phyloP scores from a whole-genome alignment of 2,113 vertebrate genomes.

The Eolophus roseicapilla region DNA sequence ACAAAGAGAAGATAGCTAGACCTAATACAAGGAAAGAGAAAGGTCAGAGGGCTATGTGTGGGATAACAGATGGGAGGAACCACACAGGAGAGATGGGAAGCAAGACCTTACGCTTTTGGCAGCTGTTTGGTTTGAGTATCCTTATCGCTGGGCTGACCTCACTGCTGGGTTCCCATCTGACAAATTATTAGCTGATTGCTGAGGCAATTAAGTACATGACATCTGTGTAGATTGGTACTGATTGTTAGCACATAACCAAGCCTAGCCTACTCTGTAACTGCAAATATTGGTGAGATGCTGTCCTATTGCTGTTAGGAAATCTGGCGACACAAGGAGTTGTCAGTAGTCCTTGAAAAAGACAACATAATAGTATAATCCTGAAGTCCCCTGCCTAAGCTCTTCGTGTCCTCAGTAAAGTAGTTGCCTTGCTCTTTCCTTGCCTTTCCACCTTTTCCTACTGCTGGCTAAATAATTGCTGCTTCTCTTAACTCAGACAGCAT shows the following conservation, averaged over 20 bases:
- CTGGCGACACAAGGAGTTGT: neutral
- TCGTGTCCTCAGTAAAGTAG: neutral
- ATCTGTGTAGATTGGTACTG: neutral
- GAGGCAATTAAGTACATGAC: neutral
- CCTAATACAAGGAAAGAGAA: neutral
- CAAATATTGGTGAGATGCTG: neutral
- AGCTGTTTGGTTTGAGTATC: neutral
- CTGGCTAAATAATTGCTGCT: neutral
- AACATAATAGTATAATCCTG: accelerated
- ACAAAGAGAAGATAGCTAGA: neutral
- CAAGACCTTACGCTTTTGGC: neutral
- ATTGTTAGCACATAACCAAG: neutral
- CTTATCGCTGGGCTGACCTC: neutral
- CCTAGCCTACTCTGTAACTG: neutral
- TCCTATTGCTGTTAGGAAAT: neutral
- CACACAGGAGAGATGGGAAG: neutral
- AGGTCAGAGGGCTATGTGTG: neutral
- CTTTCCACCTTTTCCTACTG: neutral
- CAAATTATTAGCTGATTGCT: neutral
- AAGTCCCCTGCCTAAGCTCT: neutral
- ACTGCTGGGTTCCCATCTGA: neutral
- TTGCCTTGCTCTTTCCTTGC: neutral
- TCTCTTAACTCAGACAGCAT: neutral
- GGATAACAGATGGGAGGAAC: neutral
- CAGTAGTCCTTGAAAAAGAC: neutral